These are phyloP conservation scores for Clostera curtula DNA, from an alignment of 2,888 invertebrate genomes.

Conservation along the genomic window DNA sequence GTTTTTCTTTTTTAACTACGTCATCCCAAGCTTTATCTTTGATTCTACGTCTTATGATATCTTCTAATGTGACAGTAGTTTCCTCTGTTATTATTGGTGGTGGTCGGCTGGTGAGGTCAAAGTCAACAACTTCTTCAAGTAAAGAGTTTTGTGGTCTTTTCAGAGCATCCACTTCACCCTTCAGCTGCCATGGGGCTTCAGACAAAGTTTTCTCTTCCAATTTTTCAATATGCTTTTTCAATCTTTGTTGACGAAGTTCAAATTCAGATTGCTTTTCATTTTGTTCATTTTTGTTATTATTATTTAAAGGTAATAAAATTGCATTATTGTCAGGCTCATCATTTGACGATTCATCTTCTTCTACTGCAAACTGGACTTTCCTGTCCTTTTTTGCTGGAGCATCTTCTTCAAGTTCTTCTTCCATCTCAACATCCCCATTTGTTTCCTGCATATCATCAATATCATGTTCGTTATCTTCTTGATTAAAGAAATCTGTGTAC, in stretches of 20 bases:
- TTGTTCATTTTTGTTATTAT: conserved; percentile 14
- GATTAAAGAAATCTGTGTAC: conserved; percentile 82
- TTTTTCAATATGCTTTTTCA: conserved; percentile 79
- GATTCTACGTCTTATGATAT: conserved; percentile 92
- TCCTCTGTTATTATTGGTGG: conserved; percentile 95
- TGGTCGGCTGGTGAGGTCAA: conserved; percentile 87
- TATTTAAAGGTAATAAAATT: no score
- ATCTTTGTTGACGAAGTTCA: conserved; percentile 83
- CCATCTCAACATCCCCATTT: conserved; percentile 14
- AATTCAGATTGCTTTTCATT: conserved; percentile 77
- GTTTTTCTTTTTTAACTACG: conserved; percentile 90
- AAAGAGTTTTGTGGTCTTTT: conserved; percentile 93
- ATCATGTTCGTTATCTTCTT: conserved; percentile 27
- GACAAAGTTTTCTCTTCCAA: conserved; percentile 83
- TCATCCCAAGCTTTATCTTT: conserved; percentile 97
- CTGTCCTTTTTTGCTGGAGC: conserved; percentile 26
- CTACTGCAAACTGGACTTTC: conserved; percentile 44
- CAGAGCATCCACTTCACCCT: conserved; percentile 89
- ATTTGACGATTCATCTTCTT: conserved; percentile 22
- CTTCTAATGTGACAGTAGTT: conserved; percentile 90
- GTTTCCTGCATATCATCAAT: conserved; percentile 14
- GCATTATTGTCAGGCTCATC: conserved; percentile 33
- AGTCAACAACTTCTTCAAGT: conserved; percentile 92
- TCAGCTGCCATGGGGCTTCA: conserved; percentile 95
- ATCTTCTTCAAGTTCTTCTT: conserved; percentile 12